Conservation (phyloP, 2,797 vertebrate genomes). For the Botia kubotai region DNA sequence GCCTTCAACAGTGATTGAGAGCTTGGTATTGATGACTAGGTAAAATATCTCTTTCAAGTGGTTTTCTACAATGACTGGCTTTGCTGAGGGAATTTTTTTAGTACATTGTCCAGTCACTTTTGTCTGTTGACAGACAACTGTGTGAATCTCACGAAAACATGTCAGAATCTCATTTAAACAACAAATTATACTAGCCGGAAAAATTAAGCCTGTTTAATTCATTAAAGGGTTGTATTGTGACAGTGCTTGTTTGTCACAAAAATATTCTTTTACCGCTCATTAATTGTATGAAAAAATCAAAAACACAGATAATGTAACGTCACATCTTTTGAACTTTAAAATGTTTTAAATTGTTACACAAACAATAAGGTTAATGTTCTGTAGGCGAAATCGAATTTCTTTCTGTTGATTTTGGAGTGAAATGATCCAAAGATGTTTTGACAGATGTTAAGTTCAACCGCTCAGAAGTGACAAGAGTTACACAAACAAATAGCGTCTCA, state of each 20-base stretch:
- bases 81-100: not conserved
- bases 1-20: conserved; percentile 18
- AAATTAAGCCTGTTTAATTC: not conserved
- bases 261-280: too few relatives aligned
- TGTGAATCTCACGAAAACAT: not conserved
- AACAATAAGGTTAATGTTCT: not conserved
- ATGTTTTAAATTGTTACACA: not conserved
- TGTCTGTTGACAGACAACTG: not conserved
- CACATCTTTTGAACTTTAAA: not conserved
- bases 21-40: conserved; percentile 24
- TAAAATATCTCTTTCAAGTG: conserved; percentile 13
- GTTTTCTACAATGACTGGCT: not conserved
- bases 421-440: not conserved
- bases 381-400: not conserved
- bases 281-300: too few relatives aligned
- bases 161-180: not conserved
- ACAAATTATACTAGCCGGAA: not conserved
- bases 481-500: not conserved
- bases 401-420: not conserved
- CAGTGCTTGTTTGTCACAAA: not conserved
- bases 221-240: not conserved
- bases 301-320: too few relatives aligned
- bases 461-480: not conserved
- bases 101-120: not conserved
- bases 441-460: not conserved